Base-by-base conservation (phyloP, 1,140 invertebrate genomes). In the Drosophila serrata region DNA sequence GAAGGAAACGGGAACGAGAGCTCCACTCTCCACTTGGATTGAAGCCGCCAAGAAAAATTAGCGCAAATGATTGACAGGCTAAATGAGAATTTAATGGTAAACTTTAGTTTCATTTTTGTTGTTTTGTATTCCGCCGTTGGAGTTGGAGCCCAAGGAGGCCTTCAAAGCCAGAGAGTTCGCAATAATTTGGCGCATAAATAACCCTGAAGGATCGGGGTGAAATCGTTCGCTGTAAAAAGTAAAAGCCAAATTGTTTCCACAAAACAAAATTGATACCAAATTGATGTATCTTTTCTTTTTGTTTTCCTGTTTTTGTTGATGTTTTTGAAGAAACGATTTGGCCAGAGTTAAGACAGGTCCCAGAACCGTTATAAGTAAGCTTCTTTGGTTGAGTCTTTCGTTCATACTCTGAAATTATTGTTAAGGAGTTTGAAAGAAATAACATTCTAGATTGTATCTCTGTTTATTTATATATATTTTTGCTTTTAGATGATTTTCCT, bases 71-170 rank as follows among this genome's bases (percentile, higher is more conserved):
- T 91, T 91, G 87, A 91, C 87, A 91, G 87, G 80, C 81, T 87
- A 91, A 91, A 91, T 91, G 87, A 70, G 87, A 91, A 91, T 91
- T 91, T 91, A 91, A 91, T 91, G 87, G 87, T 81, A 79, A 90
- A 85, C 62, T 88, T 49, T 76, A 81, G 73, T 69, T 55, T 70
- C 65, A 49, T 62, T 75, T 61, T 37, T 59, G 24, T 24, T 33
- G 9, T 33, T 22, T 15, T 46, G 45, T 45, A 12, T 37, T 42
- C 33, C 37, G 33, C 35, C 63, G 24, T 59, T 45, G 22, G 45
- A 67, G 15, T 33, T 45, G 62, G 43, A 39, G 22, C 51, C 53
- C 39, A 33, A 31, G 58, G 35, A 60, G 24, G 31, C 43, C 37
- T 24, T 12, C 49, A 19, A 39, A 45, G 17, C 51, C 48, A 40